Evolutionary conservation across 1,140 invertebrate species (phyloP).

Genomic region (Calliopsis andreniformis): DNA sequence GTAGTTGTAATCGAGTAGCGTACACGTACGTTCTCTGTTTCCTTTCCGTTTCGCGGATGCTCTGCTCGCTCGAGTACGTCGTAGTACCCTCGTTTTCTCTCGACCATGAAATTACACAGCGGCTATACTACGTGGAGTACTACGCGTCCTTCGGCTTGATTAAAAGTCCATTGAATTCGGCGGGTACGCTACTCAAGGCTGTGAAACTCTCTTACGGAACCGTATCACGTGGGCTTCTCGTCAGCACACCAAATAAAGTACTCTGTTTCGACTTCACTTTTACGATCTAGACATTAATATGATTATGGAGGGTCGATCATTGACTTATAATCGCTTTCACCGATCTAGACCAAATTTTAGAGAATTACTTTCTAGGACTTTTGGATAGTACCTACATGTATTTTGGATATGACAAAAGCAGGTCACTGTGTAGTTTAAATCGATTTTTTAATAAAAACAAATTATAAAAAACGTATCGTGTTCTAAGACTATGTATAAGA

Average conservation of each 20-base stretch:
- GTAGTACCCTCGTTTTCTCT: slow-evolving; percentile 63
- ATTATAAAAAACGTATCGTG: too few species aligned
- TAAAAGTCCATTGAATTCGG: slow-evolving; percentile 63
- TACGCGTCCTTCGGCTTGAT: slow-evolving; percentile 65
- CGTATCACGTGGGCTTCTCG: slow-evolving; percentile 20
- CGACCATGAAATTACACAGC: slow-evolving; percentile 66
- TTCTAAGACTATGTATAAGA: too few species aligned
- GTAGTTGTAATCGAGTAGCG: background rate
- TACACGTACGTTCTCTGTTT: slow-evolving; percentile 21
- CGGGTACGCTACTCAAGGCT: slow-evolving; percentile 47
- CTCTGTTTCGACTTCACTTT: background rate
- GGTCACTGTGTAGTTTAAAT: too few species aligned
- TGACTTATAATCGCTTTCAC: too few species aligned
- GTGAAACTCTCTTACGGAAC: slow-evolving; percentile 56
- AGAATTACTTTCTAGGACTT: too few species aligned
- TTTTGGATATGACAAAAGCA: too few species aligned
- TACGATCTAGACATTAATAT: too few species aligned
- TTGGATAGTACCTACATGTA: too few species aligned
- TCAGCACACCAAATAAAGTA: background rate
- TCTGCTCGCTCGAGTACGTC: slow-evolving; percentile 62
- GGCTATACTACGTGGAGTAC: slow-evolving; percentile 60
- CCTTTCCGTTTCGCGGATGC: slow-evolving; percentile 49
- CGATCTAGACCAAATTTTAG: too few species aligned
- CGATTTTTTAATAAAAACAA: too few species aligned
- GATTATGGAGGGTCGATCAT: too few species aligned